These are phyloP conservation scores for Cinclus mexicanus DNA, from an alignment of 2,113 vertebrate species.

Conservation along the genomic window DNA sequence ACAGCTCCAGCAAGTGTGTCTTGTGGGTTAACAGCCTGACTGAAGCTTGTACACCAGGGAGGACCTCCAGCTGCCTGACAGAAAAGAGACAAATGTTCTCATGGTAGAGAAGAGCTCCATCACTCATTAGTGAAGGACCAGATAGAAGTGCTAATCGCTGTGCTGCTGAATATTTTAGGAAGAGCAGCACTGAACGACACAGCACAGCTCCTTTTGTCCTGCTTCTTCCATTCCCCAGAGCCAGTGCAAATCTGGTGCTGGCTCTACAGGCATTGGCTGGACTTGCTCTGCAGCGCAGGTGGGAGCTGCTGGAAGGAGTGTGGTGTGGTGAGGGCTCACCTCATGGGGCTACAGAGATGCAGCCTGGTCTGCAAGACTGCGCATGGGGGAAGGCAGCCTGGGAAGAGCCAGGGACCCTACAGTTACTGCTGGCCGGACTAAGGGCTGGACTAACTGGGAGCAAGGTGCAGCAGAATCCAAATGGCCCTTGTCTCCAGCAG, in stretches of 20 bases:
- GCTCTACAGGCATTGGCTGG: fast-evolving
- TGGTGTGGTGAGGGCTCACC: fast-evolving
- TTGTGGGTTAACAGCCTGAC: too few species aligned
- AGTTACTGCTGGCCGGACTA: not conserved
- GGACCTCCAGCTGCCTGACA: not conserved
- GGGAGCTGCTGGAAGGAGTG: fast-evolving
- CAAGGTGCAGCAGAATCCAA: too few species aligned
- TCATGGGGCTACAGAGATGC: not conserved
- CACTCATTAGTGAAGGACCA: not conserved
- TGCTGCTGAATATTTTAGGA: not conserved
- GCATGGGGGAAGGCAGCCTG: not conserved
- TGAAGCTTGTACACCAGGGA: not conserved
- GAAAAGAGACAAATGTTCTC: not conserved
- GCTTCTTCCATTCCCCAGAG: not conserved
- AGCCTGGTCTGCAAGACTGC: not conserved
- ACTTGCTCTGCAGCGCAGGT: fast-evolving
- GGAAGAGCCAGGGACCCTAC: not conserved
- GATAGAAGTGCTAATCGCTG: not conserved
- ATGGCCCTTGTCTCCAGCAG: not conserved
- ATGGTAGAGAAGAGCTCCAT: not conserved
- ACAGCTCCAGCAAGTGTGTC: fast-evolving
- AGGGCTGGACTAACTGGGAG: not conserved
- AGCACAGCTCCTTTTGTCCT: not conserved
- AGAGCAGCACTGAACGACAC: not conserved
- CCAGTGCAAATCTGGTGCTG: fast-evolving